A percentile compares a stretch with the other conserved stretches of the same genome.
These are phyloP conservation scores for Centropristis striata DNA, from an alignment of 2,113 vertebrate species.

Conservation along the genomic window DNA sequence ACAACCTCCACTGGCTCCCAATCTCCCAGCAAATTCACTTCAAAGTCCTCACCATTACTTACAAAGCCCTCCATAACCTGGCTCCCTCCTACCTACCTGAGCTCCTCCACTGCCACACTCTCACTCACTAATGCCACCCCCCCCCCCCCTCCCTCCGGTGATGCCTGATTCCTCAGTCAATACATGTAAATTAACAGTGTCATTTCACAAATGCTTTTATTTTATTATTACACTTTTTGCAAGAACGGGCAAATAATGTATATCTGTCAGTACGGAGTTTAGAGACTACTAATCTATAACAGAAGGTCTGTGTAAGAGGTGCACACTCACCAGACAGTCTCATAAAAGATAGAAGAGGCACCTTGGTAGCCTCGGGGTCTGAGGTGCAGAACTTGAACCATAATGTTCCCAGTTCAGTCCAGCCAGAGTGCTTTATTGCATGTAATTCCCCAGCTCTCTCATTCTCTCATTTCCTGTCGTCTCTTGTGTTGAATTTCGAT, in stretches of 20 bases:
- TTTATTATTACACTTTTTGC: no score
- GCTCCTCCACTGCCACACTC: no score
- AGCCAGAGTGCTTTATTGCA: not conserved
- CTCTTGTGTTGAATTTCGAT: not conserved
- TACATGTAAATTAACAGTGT: no score
- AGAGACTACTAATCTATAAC: not conserved
- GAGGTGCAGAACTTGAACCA: not conserved
- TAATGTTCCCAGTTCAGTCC: not conserved
- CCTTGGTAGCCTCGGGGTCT: not conserved
- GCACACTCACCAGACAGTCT: not conserved
- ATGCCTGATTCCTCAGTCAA: no score
- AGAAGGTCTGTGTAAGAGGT: not conserved
- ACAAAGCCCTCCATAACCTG: no score
- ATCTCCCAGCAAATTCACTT: no score
- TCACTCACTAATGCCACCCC: no score
- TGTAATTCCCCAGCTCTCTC: not conserved
- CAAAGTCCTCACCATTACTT: no score
- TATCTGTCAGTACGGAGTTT: not conserved
- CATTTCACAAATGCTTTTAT: no score
- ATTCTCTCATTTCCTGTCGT: conserved; percentile 2
- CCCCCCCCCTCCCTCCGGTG: no score
- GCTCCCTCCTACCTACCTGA: no score
- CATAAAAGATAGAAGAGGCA: not conserved
- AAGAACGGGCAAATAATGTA: not conserved
- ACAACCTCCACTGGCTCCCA: no score